Conservation (phyloP, 2,113 vertebrate species). For the Ophiodon elongatus region DNA sequence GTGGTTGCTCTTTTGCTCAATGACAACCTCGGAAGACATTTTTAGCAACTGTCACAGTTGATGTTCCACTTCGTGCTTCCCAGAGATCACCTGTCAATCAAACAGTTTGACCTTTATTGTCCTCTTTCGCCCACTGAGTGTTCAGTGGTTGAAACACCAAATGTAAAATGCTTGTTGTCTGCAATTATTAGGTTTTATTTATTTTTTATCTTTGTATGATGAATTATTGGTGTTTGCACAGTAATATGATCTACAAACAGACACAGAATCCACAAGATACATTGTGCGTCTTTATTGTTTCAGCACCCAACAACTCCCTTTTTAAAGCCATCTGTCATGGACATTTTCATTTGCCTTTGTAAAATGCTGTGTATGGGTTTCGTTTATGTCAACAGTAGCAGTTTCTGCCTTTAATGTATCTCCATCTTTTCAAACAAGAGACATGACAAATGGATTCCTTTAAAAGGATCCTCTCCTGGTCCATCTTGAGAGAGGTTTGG, state of each 20-base stretch:
- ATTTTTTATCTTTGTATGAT: background rate
- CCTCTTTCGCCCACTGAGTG: background rate
- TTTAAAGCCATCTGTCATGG: slow-evolving; percentile 20
- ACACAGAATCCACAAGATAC: slow-evolving; percentile 4
- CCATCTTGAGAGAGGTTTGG: slow-evolving; percentile 24
- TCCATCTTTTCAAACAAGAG: slow-evolving; percentile 19
- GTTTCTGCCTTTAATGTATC: slow-evolving; percentile 15
- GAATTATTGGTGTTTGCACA: background rate
- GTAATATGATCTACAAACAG: background rate
- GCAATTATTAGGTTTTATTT: background rate
- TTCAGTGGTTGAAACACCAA: background rate
- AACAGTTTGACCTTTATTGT: background rate
- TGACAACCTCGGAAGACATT: background rate
- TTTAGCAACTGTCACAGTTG: background rate
- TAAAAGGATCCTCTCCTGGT: slow-evolving; percentile 14
- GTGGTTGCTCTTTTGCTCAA: background rate
- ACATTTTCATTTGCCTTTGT: background rate
- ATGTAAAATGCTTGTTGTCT: background rate
- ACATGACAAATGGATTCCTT: slow-evolving; percentile 26
- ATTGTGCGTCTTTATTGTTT: slow-evolving; percentile 3
- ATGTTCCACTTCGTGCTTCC: background rate
- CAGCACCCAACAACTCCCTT: background rate
- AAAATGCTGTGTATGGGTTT: background rate
- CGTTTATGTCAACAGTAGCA: background rate
- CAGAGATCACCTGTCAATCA: background rate